Evolutionary conservation across 1,140 invertebrate species (phyloP).

Genomic region (Papilio polyxenes): DNA sequence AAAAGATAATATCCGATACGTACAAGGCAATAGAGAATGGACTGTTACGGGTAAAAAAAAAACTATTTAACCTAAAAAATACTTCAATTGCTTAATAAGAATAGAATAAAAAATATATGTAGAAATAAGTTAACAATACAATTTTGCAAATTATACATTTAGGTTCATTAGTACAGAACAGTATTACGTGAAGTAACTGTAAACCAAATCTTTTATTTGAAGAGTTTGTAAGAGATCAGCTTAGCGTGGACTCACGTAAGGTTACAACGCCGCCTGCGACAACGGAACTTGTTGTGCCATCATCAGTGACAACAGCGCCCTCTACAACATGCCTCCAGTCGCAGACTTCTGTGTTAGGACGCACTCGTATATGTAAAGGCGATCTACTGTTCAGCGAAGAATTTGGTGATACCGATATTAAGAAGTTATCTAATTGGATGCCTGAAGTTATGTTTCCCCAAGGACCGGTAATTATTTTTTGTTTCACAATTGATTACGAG

Average conservation of each 20-base stretch:
- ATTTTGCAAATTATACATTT: too few relatives aligned
- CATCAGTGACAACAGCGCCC: conserved; percentile 26
- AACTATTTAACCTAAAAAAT: too few relatives aligned
- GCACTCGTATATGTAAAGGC: conserved; percentile 72
- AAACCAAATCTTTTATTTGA: too few relatives aligned
- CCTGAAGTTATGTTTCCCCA: conserved; percentile 76
- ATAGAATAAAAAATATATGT: too few relatives aligned
- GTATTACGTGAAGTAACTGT: too few relatives aligned
- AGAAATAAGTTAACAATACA: too few relatives aligned
- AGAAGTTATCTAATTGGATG: conserved; percentile 66
- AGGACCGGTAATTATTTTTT: conserved; percentile 66
- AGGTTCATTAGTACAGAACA: too few relatives aligned
- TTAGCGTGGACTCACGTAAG: conserved; percentile 43
- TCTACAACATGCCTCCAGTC: conserved; percentile 53
- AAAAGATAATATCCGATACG: conserved; percentile 83
- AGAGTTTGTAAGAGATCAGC: conserved; percentile 68
- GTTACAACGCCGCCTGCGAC: conserved; percentile 24
- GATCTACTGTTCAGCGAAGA: conserved; percentile 80
- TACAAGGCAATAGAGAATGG: conserved; percentile 82
- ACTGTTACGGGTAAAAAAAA: conserved; percentile 72
- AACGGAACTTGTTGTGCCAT: background rate
- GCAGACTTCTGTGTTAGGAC: conserved; percentile 55
- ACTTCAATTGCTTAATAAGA: too few relatives aligned
- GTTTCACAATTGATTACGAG: background rate
- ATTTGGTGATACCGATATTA: conserved; percentile 65